These are phyloP conservation scores for Archilochus colubris DNA, from an alignment of 2,113 vertebrate genomes.

Conservation along the genomic window DNA sequence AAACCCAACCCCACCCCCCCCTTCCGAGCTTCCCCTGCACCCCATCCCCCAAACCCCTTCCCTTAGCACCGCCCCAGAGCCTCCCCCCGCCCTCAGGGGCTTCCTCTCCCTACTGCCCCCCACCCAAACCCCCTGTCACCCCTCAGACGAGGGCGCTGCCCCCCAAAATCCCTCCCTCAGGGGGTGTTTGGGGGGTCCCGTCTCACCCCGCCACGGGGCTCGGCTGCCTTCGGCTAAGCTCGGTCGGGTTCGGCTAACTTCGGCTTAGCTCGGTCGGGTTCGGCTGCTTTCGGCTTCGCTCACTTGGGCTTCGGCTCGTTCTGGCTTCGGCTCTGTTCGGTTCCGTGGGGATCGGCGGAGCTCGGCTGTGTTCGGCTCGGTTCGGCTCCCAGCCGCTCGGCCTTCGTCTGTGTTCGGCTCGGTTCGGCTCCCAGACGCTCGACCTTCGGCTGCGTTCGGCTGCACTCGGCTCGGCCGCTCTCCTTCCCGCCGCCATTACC, in stretches of 20 bases:
- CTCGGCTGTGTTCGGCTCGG: background rate
- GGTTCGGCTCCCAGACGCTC: background rate
- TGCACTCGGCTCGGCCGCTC: background rate
- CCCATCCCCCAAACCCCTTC: background rate
- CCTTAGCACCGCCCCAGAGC: background rate
- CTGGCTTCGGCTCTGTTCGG: background rate
- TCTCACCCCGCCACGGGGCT: background rate
- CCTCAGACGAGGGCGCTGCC: too few species aligned
- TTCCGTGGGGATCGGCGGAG: background rate
- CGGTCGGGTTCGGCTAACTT: fast-evolving
- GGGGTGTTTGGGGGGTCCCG: background rate
- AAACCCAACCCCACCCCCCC: too few species aligned
- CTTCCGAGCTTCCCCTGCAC: background rate
- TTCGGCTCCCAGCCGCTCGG: too few species aligned
- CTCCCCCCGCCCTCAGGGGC: background rate
- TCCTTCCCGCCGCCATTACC: background rate
- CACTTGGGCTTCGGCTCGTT: background rate
- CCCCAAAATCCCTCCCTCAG: background rate
- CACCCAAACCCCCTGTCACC: background rate
- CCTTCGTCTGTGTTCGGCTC: background rate
- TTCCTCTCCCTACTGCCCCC: background rate
- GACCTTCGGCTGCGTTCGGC: background rate
- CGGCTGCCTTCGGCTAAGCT: background rate
- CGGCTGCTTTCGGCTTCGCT: background rate
- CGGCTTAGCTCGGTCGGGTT: background rate